Percentiles rank a stretch among this genome's conserved stretches.
phyloP scores from a whole-genome alignment of 2,888 invertebrate species.

The Lucinisca nassula region DNA sequence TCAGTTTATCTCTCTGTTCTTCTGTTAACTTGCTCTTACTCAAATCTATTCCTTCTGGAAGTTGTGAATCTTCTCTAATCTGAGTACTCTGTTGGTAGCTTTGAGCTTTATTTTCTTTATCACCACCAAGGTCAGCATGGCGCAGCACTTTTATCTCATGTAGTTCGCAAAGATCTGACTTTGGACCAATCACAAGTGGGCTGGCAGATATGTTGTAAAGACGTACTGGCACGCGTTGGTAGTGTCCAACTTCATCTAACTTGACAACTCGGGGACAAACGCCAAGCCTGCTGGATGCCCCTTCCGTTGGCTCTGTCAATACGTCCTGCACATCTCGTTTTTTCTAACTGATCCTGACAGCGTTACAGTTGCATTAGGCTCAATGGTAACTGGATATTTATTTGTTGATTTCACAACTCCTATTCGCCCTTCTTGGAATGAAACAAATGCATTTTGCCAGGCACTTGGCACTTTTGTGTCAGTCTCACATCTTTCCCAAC shows the following conservation, averaged over 20 bases:
- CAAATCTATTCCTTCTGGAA: not conserved
- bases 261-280: conserved; percentile 31
- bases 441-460: conserved; percentile 18
- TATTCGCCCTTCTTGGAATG: not conserved
- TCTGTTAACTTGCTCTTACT: not conserved
- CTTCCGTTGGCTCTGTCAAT: conserved; percentile 10
- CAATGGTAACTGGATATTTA: not conserved
- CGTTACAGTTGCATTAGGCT: conserved; percentile 29
- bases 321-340: not conserved
- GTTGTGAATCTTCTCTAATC: not conserved
- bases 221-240: conserved; percentile 19
- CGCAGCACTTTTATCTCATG: conserved; percentile 17
- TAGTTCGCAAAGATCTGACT: conserved; percentile 14
- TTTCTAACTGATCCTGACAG: conserved; percentile 6
- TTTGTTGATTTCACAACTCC: conserved; percentile 28
- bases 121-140: not conserved
- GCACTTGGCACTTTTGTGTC: not conserved
- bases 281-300: not conserved
- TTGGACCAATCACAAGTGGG: not conserved
- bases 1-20: conserved; percentile 8
- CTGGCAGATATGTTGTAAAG: conserved; percentile 20
- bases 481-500: not conserved
- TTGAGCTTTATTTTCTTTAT: not conserved
- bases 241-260: conserved; percentile 12
- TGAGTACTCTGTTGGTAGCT: not conserved